Evolutionary conservation across 2,113 vertebrate species (phyloP).

Genomic region (Ifrita kowaldi): DNA sequence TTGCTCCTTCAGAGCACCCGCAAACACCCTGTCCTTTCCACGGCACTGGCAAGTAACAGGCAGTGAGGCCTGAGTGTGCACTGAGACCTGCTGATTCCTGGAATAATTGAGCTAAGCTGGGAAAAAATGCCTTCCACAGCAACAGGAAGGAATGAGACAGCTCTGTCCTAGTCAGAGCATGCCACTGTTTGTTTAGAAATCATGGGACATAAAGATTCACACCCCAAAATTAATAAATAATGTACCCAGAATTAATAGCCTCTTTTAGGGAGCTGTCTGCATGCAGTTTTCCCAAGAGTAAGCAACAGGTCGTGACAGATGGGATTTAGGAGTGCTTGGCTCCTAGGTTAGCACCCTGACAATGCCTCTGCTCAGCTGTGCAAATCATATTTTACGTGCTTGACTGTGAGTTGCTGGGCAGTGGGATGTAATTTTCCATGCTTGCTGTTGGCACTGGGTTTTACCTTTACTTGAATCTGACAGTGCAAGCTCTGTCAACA

Average conservation of each 20-base stretch:
- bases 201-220: neutral
- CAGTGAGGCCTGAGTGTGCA: neutral
- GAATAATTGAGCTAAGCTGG: neutral
- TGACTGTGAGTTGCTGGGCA: slow-evolving; percentile 37
- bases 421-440: slow-evolving; percentile 49
- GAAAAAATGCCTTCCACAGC: neutral
- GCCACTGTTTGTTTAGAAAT: neutral
- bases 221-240: neutral
- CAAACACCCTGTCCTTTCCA: neutral
- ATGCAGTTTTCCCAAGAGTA: neutral
- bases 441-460: neutral
- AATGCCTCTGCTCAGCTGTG: slow-evolving; percentile 41
- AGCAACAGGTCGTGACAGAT: neutral
- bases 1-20: neutral
- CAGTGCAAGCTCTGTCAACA: neutral
- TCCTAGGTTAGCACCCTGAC: neutral
- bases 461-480: slow-evolving; percentile 6
- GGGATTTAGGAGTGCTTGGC: neutral
- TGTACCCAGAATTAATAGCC: neutral
- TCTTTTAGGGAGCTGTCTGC: neutral
- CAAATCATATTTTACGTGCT: slow-evolving; percentile 52
- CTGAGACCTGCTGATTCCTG: neutral
- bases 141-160: neutral
- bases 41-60: neutral
- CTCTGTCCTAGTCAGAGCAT: neutral